Evolutionary conservation across 37 sponge, comb jelly and placozoan species (phyloP).

Genomic region (Spongilla lacustris): DNA sequence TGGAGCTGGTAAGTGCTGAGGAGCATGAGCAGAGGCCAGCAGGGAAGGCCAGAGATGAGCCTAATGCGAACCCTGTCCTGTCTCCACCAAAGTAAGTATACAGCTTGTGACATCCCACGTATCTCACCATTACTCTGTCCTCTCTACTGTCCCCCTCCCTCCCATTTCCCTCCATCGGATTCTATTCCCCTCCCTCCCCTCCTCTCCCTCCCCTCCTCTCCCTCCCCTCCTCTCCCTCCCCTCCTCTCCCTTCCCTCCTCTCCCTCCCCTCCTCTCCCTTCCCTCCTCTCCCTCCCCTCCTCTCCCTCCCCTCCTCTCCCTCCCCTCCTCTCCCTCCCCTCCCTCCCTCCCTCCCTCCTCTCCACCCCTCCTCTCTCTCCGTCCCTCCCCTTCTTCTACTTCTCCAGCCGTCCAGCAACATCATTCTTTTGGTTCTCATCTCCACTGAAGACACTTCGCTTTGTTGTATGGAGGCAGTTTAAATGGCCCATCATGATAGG

Average conservation of each 20-base stretch:
- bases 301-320: no score
- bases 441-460: conserved; percentile 82
- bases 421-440: conserved; percentile 88
- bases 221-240: no score
- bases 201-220: no score
- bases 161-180: no score
- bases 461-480: conserved; percentile 83
- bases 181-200: background rate
- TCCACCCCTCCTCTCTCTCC: background rate
- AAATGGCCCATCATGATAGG: conserved; percentile 75
- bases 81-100: conserved; percentile 76
- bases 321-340: no score
- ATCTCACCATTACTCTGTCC: background rate
- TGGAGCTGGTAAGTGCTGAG: conserved; percentile 82
- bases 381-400: background rate
- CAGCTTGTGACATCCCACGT: background rate
- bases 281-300: background rate
- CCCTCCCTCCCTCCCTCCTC: no score
- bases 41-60: conserved; percentile 80
- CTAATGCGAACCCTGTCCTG: conserved; percentile 82
- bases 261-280: background rate
- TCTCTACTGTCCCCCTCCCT: no score
- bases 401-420: conserved; percentile 80
- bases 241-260: background rate
- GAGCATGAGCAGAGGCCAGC: conserved; percentile 81